Evolutionary conservation across 2,113 vertebrate species (phyloP), one percentile per base, ranked within the genome.

Genomic region (Symphodus melops): DNA sequence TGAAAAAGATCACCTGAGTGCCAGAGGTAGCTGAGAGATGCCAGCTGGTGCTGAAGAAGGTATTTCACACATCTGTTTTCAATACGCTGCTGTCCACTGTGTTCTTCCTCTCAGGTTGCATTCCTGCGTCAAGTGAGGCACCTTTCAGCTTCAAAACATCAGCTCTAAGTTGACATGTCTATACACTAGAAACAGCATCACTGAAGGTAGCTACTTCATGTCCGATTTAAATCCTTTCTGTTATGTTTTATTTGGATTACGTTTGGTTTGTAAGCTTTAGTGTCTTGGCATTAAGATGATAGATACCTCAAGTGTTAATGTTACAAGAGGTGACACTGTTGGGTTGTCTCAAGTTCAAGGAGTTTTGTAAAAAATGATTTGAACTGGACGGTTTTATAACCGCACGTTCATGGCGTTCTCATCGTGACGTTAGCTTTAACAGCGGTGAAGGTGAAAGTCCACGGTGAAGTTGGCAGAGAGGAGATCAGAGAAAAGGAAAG

Each of bases 31-130:
- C 60, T 62, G 75, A 84, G 82, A 77, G 69, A 84, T 82, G 72
- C 74, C 88, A 91, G 84, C 86, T 89, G 84, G 63, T 88, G 67
- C 68, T 48, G 76, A 68, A 72, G 71, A 81, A 84, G 81, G 83
- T 81, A 90, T 91, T 92, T 86, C 75, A 86, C 82, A 86, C 91
- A 89, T 90, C 84, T 90, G 91, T 80, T 91, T 89, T 75, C 67
- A 88, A 86, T 91, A 74, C 72, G 70, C 67, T 54, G 77, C 86
- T 91, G 86, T 91, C 88, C 88, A 88, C 87, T 84, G 74, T 87
- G 81, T 77, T 84, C 77, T 81, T 65, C 21, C 77, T 79, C 79
- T 80, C 83, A 87, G 77, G 77, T 66, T 83, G 75, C 77, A 85
- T 83, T 89, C 77, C 68, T 79, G 64, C 75, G 80, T 48, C 20